Evolutionary conservation across 2,797 vertebrate genomes (phyloP).

Genomic region (Poeciliopsis paucimaculata): DNA sequence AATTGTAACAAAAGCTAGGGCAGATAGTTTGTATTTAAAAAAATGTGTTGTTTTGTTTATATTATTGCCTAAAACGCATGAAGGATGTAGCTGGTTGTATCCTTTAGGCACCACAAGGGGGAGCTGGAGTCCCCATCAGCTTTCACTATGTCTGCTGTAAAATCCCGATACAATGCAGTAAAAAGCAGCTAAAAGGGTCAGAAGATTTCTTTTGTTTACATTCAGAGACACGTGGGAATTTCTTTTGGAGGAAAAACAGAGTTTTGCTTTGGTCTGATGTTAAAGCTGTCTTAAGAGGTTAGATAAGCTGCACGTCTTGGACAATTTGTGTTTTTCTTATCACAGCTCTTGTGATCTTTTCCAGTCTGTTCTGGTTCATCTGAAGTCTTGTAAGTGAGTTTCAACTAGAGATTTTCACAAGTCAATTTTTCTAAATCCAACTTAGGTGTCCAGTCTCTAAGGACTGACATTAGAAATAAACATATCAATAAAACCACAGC

Average conservation of each 20-base stretch:
- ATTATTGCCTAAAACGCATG: not conserved
- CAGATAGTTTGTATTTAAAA: not conserved
- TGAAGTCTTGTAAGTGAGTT: not conserved
- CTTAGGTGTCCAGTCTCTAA: not conserved
- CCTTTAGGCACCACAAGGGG: not conserved
- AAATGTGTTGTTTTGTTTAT: not conserved
- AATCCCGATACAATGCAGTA: not conserved
- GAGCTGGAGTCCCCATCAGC: not conserved
- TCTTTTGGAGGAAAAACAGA: not conserved
- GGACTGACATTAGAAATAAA: not conserved
- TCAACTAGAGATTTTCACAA: not conserved
- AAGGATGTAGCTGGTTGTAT: not conserved
- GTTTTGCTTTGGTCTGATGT: not conserved
- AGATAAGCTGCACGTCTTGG: not conserved
- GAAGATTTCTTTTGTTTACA: not conserved
- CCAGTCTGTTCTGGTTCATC: not conserved
- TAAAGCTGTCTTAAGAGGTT: not conserved
- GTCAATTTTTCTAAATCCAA: not conserved
- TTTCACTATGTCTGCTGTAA: not conserved
- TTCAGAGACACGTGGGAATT: not conserved
- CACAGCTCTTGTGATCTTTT: not conserved
- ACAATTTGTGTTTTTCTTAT: not conserved
- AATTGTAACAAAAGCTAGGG: not conserved
- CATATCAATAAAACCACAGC: not conserved
- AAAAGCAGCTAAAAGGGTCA: not conserved